A percentile compares a stretch with the other conserved stretches of the same genome.
phyloP scores from a whole-genome alignment of 1,140 invertebrate genomes.

The Tetramorium simillimum region DNA sequence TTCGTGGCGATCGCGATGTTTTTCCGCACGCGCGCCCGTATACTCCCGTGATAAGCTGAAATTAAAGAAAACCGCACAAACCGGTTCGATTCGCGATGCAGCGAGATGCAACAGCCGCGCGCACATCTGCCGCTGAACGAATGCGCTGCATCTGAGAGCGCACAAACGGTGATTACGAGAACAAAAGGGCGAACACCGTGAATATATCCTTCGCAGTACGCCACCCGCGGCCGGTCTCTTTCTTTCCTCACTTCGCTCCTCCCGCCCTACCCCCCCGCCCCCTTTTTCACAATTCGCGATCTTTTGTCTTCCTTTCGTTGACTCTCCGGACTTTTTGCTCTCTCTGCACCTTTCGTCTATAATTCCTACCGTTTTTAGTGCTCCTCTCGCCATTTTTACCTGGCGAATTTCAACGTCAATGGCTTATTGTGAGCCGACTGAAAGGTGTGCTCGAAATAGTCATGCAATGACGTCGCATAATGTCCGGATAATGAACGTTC shows the following conservation, averaged over 20 bases:
- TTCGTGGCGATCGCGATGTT: not conserved
- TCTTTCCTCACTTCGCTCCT: constrained; percentile 10
- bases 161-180: constrained; percentile 71
- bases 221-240: constrained; percentile 8
- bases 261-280: not conserved
- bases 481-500: constrained; percentile 38
- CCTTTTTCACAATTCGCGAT: constrained; percentile 32
- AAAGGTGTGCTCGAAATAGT: constrained; percentile 39
- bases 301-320: constrained; percentile 58
- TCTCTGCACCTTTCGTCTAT: constrained; percentile 12
- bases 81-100: constrained; percentile 62
- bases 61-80: constrained; percentile 58
- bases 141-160: constrained; percentile 53
- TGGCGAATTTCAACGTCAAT: constrained; percentile 52
- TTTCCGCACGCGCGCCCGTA: not conserved
- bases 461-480: constrained; percentile 35
- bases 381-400: constrained; percentile 38
- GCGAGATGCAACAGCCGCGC: constrained; percentile 58
- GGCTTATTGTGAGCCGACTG: constrained; percentile 52
- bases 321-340: constrained; percentile 56
- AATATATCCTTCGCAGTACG: constrained; percentile 59
- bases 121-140: constrained; percentile 67
- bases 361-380: constrained; percentile 54
- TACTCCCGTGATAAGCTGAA: constrained; percentile 37
- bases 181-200: constrained; percentile 71